A percentile compares a stretch with the other conserved stretches of the same genome.
Conservation (phyloP, 1,140 invertebrate species). For the Plectrocnemia conspersa region DNA sequence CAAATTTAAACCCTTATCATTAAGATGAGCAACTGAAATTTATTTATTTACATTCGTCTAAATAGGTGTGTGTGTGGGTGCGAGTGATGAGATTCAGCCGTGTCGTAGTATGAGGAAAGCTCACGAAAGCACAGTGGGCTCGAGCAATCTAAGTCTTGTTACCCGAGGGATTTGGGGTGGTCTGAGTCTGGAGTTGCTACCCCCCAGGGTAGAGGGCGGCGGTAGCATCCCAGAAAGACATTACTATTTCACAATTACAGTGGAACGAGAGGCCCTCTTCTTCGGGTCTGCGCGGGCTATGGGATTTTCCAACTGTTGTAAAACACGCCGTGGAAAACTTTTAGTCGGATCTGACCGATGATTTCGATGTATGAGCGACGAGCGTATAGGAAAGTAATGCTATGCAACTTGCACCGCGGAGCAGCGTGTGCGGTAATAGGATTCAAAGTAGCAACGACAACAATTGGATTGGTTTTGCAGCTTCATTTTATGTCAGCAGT, state of each 20-base stretch:
- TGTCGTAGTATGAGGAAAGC: constrained; percentile 4
- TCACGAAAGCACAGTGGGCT: constrained; percentile 14
- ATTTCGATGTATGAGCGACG: too few relatives aligned
- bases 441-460: too few relatives aligned
- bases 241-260: constrained; percentile 19
- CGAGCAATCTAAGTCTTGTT: constrained; percentile 17
- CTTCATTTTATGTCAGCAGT: too few relatives aligned
- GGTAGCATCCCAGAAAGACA: constrained; percentile 1
- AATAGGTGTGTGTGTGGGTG: too few relatives aligned
- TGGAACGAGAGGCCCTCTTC: constrained; percentile 2
- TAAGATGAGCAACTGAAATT: too few relatives aligned
- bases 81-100: constrained; percentile 1
- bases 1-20: too few relatives aligned
- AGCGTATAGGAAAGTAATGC: too few relatives aligned
- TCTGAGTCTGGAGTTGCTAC: constrained; percentile 3
- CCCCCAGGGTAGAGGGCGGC: neutral
- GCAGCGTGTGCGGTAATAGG: too few relatives aligned
- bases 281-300: neutral
- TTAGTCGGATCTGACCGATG: too few relatives aligned
- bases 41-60: too few relatives aligned
- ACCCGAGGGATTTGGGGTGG: constrained; percentile 3
- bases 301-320: constrained; percentile 10
- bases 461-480: too few relatives aligned
- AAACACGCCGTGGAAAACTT: constrained; percentile 5
- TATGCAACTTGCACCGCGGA: too few relatives aligned